A percentile compares a stretch with the other conserved stretches of the same genome.
Conservation (phyloP, 2,797 vertebrate genomes). For the Scleropages formosus region DNA sequence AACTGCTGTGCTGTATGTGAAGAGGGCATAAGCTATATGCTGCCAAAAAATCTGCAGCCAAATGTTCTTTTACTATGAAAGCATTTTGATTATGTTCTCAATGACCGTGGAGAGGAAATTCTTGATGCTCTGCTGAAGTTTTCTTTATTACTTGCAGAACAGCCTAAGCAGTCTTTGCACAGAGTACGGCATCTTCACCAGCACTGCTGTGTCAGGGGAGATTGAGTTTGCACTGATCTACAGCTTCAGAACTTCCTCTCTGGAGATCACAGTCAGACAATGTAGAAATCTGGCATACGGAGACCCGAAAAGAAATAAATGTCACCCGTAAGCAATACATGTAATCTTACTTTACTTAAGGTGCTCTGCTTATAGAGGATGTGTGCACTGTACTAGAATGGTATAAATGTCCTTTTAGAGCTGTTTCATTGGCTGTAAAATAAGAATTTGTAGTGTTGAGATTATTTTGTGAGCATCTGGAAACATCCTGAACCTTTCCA, state of each 20-base stretch:
- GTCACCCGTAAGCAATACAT: slow-evolving; percentile 77
- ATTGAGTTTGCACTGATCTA: slow-evolving; percentile 79
- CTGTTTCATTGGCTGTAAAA: neutral
- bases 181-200: slow-evolving; percentile 68
- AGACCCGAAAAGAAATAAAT: slow-evolving; percentile 79
- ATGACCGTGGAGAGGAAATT: no score
- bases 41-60: no score
- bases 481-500: neutral
- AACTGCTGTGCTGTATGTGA: no score
- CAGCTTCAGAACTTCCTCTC: slow-evolving; percentile 57
- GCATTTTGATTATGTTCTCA: no score
- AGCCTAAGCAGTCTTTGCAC: slow-evolving; percentile 76
- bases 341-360: neutral
- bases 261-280: slow-evolving; percentile 76
- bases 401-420: no score
- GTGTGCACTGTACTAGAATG: no score
- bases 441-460: no score
- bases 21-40: neutral
- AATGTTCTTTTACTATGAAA: no score
- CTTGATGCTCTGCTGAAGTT: neutral
- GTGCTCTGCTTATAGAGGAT: no score
- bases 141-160: slow-evolving; percentile 59
- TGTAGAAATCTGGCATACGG: slow-evolving; percentile 79
- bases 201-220: slow-evolving; percentile 67
- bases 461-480: neutral